Percentiles rank a stretch among this genome's conserved stretches.
These are phyloP conservation scores for Drosophila nigricruria DNA, from an alignment of 2,888 invertebrate genomes.

Conservation along the genomic window DNA sequence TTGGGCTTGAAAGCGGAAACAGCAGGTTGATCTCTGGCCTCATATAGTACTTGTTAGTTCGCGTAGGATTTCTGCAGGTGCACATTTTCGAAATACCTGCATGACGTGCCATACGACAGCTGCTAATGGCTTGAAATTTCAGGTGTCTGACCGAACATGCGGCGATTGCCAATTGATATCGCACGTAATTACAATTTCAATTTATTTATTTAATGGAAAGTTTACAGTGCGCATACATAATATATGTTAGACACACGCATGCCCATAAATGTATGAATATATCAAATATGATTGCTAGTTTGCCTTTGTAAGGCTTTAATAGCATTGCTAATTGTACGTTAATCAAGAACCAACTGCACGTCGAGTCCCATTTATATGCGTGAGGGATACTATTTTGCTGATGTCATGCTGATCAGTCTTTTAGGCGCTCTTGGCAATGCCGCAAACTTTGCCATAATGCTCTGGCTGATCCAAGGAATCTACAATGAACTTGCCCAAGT, in stretches of 20 bases:
- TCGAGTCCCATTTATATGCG: constrained; percentile 46
- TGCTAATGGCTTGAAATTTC: constrained; percentile 68
- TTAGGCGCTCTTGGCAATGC: constrained; percentile 86
- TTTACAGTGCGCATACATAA: constrained; percentile 44
- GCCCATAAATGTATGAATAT: constrained; percentile 4
- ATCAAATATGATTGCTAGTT: constrained; percentile 19
- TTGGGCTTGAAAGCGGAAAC: constrained; percentile 57
- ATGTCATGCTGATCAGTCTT: constrained; percentile 5
- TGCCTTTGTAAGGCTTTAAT: constrained; percentile 38
- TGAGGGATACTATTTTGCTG: constrained; percentile 9
- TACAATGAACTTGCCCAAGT: constrained; percentile 91
- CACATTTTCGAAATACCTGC: constrained; percentile 61
- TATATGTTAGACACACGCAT: constrained; percentile 10
- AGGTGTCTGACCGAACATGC: constrained; percentile 44
- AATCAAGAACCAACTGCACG: constrained; percentile 25
- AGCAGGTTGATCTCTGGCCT: constrained; percentile 37
- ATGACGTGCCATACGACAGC: constrained; percentile 62
- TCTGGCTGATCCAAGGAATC: constrained; percentile 89
- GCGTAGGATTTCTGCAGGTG: constrained; percentile 54
- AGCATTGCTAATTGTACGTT: constrained; percentile 40
- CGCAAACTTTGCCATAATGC: constrained; percentile 89
- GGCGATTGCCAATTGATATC: constrained; percentile 51
- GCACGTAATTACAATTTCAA: constrained; percentile 64
- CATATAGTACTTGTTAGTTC: constrained; percentile 24
- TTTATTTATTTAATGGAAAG: constrained; percentile 62